These are phyloP conservation scores for Procapra przewalskii DNA, from an alignment of 2,113 vertebrate genomes.

Conservation along the genomic window DNA sequence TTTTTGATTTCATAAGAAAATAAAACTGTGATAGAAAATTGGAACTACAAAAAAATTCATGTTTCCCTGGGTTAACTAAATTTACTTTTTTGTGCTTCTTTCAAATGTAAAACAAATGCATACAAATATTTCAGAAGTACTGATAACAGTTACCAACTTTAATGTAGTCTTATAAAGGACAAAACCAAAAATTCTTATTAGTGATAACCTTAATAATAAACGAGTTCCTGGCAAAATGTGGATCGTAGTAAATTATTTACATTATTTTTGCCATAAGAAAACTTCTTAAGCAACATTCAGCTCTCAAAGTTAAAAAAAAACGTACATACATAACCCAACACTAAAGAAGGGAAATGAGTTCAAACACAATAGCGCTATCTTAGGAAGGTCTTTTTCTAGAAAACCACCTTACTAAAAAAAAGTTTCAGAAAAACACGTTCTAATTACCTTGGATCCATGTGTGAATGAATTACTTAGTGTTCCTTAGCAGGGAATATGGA, in stretches of 20 bases:
- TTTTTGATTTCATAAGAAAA: constrained; percentile 68
- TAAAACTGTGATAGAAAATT: constrained; percentile 68
- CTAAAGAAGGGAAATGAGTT: constrained; percentile 64
- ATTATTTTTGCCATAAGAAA: constrained; percentile 77
- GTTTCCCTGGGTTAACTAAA: constrained; percentile 73
- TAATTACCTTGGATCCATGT: constrained; percentile 62
- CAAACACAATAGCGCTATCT: constrained; percentile 69
- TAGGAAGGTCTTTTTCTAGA: constrained; percentile 74
- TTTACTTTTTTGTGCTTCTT: constrained; percentile 75
- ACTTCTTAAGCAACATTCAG: constrained; percentile 79
- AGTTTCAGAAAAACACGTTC: constrained; percentile 69
- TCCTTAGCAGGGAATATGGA: constrained; percentile 55
- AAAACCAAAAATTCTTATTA: constrained; percentile 74
- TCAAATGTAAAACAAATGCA: constrained; percentile 73
- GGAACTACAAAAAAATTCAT: constrained; percentile 59
- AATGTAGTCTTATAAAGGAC: constrained; percentile 77
- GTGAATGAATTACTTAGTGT: constrained; percentile 64
- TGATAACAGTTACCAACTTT: constrained; percentile 68
- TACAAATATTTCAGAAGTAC: constrained; percentile 75
- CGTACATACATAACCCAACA: constrained; percentile 42
- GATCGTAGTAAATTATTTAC: constrained; percentile 78
- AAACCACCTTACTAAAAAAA: constrained; percentile 72
- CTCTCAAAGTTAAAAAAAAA: constrained; percentile 72
- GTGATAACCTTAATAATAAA: constrained; percentile 73
- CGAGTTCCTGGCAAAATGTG: constrained; percentile 78